These are phyloP conservation scores for Alaudala cheleensis DNA, from an alignment of 2,113 vertebrate genomes.

Conservation along the genomic window DNA sequence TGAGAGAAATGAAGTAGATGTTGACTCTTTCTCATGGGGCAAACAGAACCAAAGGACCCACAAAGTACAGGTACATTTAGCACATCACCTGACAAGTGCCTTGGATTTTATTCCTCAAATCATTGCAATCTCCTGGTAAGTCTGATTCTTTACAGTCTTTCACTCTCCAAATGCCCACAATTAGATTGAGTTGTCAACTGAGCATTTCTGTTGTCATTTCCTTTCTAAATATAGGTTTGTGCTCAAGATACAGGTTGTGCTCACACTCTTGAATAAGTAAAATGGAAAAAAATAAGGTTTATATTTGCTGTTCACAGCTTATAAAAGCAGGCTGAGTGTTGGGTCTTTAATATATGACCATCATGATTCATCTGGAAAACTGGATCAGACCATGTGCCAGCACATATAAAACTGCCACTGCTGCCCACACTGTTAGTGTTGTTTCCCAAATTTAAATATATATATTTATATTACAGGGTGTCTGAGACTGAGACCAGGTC, in stretches of 20 bases:
- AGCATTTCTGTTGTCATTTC: background rate
- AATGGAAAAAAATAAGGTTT: background rate
- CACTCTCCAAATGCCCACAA: background rate
- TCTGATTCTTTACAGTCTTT: background rate
- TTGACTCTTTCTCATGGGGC: background rate
- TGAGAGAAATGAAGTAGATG: background rate
- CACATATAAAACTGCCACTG: background rate
- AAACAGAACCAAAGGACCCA: background rate
- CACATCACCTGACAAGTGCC: background rate
- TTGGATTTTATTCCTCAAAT: background rate
- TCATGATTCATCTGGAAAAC: background rate
- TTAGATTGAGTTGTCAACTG: background rate
- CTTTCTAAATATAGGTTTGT: background rate
- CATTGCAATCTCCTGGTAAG: background rate
- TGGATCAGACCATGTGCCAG: background rate
- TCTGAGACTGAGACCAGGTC: background rate
- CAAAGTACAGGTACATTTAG: background rate
- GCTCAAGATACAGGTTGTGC: background rate
- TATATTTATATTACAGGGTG: background rate
- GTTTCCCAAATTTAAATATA: background rate
- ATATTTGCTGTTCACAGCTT: background rate
- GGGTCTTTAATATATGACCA: background rate
- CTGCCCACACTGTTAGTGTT: background rate
- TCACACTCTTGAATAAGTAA: rapidly evolving
- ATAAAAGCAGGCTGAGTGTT: background rate